Base-by-base conservation (phyloP, 2,113 vertebrate genomes). In the Pterophyllum scalare region DNA sequence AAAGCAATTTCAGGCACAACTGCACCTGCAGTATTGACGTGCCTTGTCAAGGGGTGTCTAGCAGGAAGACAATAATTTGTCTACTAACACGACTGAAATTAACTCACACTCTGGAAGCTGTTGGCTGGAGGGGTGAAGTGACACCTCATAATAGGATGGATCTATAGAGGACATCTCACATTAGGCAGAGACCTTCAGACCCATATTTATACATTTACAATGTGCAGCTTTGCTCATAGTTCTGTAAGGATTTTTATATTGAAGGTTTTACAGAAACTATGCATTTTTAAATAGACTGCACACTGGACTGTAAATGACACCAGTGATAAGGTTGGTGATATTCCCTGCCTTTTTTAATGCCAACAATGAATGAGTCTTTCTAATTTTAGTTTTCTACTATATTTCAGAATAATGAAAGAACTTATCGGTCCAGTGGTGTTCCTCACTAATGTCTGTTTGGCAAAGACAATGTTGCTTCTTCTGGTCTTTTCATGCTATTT, bases 31-130 rank as follows among this genome's bases (percentile, higher is more conserved):
- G 82, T 84, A 89, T 82, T 89, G 84, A 89, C 85, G 52, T 59
- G 77, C 74, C 84, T 90, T 60, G 57, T 85, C 89, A 54, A 80
- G 90, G 65, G 76, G 76, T 77, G 89, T 94, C 93, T 80, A 83
- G 85, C 85, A 93, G 94, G 95, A 96, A 95, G 93, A 94, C 91
- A 94, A 94, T 94, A 83, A 96, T 96, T 95, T 96, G 95, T 96
- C 92, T 92, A 35, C 77, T 93, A 93, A 93, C 89, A 88, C n/a
- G 74, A 88, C 52, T 92, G 91, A 94, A 95, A 94, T 86, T 89
- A 93, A 90, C 89, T 90, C 79, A 74, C 62, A 81, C 91, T 91
- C 87, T 91, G 84, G 80, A 67, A 3, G 57, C 62, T 49, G 60
- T 31, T 9, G 67, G 85, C 80, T 15, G 0, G 15, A 60, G 76